These are phyloP conservation scores for Delichon dasypus DNA, from an alignment of 2,797 vertebrate species.

Conservation along the genomic window DNA sequence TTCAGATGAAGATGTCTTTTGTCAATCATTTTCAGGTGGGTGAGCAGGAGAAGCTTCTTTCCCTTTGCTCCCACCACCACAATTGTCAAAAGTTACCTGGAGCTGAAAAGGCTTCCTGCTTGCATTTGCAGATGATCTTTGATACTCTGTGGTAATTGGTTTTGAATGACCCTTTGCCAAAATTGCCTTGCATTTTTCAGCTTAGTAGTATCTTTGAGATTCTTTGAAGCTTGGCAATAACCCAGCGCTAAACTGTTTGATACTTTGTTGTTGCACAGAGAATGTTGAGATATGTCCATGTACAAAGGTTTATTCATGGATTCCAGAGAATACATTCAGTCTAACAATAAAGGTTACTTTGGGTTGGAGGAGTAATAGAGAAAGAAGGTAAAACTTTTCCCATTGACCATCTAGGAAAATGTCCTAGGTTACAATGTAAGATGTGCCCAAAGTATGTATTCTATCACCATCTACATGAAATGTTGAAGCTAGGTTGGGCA, in stretches of 20 bases:
- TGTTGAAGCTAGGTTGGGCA: too few species aligned
- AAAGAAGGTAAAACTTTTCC: background rate
- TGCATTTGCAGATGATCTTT: background rate
- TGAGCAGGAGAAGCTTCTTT: background rate
- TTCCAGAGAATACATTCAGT: background rate
- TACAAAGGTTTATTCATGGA: background rate
- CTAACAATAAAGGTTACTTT: background rate
- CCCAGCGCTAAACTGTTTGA: background rate
- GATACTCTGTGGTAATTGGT: background rate
- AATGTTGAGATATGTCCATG: background rate
- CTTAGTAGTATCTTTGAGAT: accelerated
- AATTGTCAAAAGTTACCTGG: background rate
- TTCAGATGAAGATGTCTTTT: conserved; percentile 76
- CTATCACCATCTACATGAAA: too few species aligned
- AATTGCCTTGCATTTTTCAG: background rate
- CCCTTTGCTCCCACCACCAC: accelerated
- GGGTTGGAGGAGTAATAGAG: background rate
- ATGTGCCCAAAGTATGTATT: too few species aligned
- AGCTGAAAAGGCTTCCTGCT: background rate
- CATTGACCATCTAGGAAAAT: too few species aligned
- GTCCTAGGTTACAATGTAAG: too few species aligned
- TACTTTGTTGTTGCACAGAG: background rate
- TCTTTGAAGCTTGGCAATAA: background rate
- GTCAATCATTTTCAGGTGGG: conserved; percentile 75
- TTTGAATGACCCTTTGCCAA: background rate